phyloP scores from a whole-genome alignment of 2,888 invertebrate species.

The Strigamia transsilvanica region DNA sequence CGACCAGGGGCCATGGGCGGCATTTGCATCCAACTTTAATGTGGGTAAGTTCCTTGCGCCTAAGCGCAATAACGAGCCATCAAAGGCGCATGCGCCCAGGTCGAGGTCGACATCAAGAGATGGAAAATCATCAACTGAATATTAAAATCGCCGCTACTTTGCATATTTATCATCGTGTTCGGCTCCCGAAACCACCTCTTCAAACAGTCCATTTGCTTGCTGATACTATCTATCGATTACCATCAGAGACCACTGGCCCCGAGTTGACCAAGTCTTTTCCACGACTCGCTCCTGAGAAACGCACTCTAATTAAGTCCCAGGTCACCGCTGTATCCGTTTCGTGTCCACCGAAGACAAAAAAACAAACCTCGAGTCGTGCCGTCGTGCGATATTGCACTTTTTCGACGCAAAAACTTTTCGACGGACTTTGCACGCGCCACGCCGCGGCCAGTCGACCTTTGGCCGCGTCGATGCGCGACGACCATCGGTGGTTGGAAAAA shows the following conservation, averaged over 20 bases:
- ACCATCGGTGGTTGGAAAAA: no score
- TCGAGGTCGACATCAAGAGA: conserved; percentile 41
- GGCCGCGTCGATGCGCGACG: no score
- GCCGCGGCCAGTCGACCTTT: no score
- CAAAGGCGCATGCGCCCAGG: conserved; percentile 33
- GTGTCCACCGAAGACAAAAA: neutral
- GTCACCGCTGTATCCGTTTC: neutral
- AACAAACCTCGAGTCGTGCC: no score
- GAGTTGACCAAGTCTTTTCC: conserved; percentile 18
- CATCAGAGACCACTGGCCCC: conserved; percentile 40
- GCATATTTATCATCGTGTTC: conserved; percentile 42
- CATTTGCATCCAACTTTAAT: conserved; percentile 43
- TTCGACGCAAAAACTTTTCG: no score
- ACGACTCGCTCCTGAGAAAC: conserved; percentile 30
- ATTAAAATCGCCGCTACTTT: conserved; percentile 31
- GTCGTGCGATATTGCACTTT: no score
- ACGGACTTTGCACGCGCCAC: no score
- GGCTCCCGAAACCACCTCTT: conserved; percentile 41
- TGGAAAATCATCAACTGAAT: conserved; percentile 40
- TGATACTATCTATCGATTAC: conserved; percentile 40
- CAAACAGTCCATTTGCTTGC: conserved; percentile 42
- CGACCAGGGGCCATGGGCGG: conserved; percentile 36
- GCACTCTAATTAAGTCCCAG: conserved; percentile 4
- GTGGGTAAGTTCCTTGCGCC: conserved; percentile 41
- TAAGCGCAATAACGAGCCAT: conserved; percentile 42